Percentiles rank a stretch among this genome's conserved stretches.
Conservation (phyloP, 2,888 invertebrate genomes). For the Meghimatium bilineatum region DNA sequence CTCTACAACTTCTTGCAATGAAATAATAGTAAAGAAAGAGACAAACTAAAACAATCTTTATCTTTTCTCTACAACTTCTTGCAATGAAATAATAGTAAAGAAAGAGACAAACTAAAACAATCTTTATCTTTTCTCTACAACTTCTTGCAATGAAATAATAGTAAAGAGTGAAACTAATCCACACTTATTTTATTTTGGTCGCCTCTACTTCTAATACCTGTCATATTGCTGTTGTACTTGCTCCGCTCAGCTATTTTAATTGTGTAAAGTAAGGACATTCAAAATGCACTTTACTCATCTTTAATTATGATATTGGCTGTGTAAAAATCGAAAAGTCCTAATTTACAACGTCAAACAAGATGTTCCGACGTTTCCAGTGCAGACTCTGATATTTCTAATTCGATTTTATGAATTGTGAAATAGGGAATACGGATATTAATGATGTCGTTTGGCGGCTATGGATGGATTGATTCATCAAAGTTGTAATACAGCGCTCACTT, state of each 20-base stretch:
- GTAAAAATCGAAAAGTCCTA: constrained; percentile 5
- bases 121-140: too few relatives aligned
- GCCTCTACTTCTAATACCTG: too few relatives aligned
- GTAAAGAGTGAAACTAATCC: too few relatives aligned
- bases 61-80: too few relatives aligned
- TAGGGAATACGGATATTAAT: background rate
- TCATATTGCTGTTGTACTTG: background rate
- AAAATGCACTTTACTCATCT: background rate
- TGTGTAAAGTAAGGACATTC: background rate
- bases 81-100: too few relatives aligned
- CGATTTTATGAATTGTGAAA: background rate
- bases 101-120: too few relatives aligned
- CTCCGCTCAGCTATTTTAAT: background rate
- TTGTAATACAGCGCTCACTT: background rate
- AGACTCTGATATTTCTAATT: background rate
- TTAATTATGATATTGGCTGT: constrained; percentile 1
- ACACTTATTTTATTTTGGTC: background rate
- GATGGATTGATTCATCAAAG: background rate
- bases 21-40: background rate
- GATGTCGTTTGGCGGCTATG: background rate
- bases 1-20: too few relatives aligned
- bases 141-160: too few relatives aligned
- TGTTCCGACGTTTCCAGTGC: background rate
- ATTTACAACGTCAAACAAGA: background rate
- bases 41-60: background rate